A percentile compares a stretch with the other conserved stretches of the same genome.
Evolutionary conservation across 2,797 vertebrate species (phyloP).

Genomic region (Syngnathus rostellatus): DNA sequence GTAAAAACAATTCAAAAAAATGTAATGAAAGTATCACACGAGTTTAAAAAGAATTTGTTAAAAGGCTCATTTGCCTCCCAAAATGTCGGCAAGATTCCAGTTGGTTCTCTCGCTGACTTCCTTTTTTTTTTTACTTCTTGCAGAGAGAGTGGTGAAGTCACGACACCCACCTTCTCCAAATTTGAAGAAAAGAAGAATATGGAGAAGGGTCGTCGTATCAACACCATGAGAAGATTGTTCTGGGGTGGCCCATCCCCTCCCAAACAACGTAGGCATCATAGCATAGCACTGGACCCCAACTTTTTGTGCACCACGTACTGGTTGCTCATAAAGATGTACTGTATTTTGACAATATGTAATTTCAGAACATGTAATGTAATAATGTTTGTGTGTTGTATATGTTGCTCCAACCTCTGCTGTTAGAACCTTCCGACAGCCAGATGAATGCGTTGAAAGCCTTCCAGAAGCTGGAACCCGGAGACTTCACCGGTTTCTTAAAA

Average conservation of each 20-base stretch:
- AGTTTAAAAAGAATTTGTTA: too few relatives aligned
- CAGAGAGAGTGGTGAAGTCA: conserved; percentile 47
- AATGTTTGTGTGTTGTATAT: too few relatives aligned
- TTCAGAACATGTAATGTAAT: too few relatives aligned
- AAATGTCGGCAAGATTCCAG: too few relatives aligned
- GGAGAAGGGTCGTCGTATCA: conserved; percentile 62
- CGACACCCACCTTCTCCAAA: conserved; percentile 63
- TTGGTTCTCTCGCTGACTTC: neutral
- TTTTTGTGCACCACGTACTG: too few relatives aligned
- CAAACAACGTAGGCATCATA: conserved; percentile 23
- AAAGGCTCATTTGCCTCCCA: too few relatives aligned
- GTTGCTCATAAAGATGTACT: too few relatives aligned
- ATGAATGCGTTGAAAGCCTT: conserved; percentile 52
- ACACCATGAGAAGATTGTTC: conserved; percentile 64
- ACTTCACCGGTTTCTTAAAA: conserved; percentile 75
- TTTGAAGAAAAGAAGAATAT: conserved; percentile 69
- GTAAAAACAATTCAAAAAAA: too few relatives aligned
- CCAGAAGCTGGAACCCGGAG: conserved; percentile 63
- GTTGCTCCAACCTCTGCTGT: neutral
- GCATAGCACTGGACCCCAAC: neutral
- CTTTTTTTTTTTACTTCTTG: neutral
- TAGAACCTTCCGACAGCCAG: conserved; percentile 54
- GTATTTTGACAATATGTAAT: too few relatives aligned
- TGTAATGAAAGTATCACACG: too few relatives aligned
- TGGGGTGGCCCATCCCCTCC: conserved; percentile 58